Conservation (phyloP, 1,140 invertebrate genomes). For the Brachionus manjavacas region DNA sequence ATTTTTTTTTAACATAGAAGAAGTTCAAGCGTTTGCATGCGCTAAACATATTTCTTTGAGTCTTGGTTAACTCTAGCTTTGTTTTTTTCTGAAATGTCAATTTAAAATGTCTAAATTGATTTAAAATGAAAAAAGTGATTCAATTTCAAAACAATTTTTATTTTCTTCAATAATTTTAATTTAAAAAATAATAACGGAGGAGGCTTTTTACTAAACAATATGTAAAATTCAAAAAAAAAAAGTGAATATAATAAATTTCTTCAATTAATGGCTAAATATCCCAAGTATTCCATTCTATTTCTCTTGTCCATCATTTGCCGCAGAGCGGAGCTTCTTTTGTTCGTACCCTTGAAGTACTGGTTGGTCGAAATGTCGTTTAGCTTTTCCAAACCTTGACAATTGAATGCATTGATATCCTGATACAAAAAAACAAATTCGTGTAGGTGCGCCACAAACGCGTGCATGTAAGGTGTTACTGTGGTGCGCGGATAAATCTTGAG, state of each 20-base stretch:
- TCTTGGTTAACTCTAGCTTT: no score
- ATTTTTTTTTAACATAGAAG: no score
- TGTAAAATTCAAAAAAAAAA: not conserved
- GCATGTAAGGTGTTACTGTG: constrained; percentile 20
- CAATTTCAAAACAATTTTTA: not conserved
- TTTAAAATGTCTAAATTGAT: no score
- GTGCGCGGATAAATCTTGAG: not conserved
- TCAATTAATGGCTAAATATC: not conserved
- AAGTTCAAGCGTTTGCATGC: no score
- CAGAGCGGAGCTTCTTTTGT: not conserved
- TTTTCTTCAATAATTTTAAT: not conserved
- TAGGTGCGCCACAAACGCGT: constrained; percentile 7
- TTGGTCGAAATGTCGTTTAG: constrained; percentile 25
- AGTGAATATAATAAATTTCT: not conserved
- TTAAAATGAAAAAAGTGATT: no score
- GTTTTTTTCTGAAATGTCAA: no score
- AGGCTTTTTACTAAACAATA: not conserved
- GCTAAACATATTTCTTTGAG: no score
- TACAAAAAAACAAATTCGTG: constrained; percentile 37
- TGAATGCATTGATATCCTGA: constrained; percentile 38
- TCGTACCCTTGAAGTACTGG: constrained; percentile 34
- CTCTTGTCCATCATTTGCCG: constrained; percentile 15
- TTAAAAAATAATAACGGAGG: not conserved
- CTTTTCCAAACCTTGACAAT: constrained; percentile 41
- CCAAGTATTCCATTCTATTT: constrained; percentile 38